phyloP scores from a whole-genome alignment of 2,113 vertebrate genomes.

The Psittacara wagleri region DNA sequence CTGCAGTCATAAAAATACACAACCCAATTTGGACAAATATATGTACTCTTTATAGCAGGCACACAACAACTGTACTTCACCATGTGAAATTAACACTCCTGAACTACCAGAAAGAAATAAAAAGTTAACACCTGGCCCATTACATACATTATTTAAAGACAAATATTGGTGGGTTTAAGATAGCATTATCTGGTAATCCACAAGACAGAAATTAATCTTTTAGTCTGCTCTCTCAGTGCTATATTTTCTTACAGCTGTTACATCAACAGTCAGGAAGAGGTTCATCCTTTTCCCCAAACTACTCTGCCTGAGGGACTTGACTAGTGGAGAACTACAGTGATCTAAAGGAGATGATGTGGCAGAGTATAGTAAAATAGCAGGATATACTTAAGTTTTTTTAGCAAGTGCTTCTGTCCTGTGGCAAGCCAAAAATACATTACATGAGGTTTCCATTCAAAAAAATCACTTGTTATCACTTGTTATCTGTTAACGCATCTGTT shows the following conservation, averaged over 20 bases:
- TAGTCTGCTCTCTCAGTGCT: background rate
- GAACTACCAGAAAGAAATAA: background rate
- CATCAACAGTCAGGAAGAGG: background rate
- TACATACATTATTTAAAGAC: background rate
- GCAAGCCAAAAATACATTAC: background rate
- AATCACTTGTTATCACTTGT: background rate
- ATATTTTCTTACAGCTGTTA: background rate
- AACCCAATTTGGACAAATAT: background rate
- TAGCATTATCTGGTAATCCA: background rate
- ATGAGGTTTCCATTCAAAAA: background rate
- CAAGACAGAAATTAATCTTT: background rate
- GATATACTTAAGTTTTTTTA: background rate
- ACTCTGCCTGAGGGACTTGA: background rate
- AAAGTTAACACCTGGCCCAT: background rate
- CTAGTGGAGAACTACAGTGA: background rate
- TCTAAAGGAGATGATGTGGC: background rate
- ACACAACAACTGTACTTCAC: background rate
- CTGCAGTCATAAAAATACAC: background rate
- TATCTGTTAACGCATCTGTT: background rate
- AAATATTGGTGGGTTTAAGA: background rate
- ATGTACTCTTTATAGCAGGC: background rate
- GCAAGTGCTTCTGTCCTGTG: background rate
- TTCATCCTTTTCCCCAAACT: background rate
- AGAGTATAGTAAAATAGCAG: background rate
- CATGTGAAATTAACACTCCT: background rate